Evolutionary conservation across 2,888 invertebrate species (phyloP).

Genomic region (Microchrysa polita): DNA sequence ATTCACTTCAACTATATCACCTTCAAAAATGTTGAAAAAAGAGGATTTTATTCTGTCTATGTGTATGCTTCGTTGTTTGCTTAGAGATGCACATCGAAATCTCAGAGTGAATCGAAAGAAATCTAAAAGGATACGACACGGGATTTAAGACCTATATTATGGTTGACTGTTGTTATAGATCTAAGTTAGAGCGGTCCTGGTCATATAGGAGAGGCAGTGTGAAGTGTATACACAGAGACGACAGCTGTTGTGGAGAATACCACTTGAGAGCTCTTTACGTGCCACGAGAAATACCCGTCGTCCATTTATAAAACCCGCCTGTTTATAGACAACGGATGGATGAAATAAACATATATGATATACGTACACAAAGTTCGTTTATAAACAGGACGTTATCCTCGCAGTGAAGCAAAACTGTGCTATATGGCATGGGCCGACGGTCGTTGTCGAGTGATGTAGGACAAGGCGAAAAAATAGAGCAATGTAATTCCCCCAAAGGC

Average conservation of each 20-base stretch:
- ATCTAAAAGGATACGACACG: not conserved
- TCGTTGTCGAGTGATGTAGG: conserved; percentile 16
- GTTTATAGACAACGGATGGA: no score
- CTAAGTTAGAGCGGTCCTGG: no score
- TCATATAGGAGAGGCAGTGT: no score
- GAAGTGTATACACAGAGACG: no score
- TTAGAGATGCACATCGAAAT: no score
- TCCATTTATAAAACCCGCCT: no score
- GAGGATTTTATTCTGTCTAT: conserved; percentile 11
- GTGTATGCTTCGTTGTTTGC: no score
- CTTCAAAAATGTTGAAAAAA: conserved; percentile 8
- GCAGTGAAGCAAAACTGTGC: not conserved
- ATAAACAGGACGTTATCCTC: conserved; percentile 34
- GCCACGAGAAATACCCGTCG: not conserved
- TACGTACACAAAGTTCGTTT: conserved; percentile 29
- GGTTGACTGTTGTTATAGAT: not conserved
- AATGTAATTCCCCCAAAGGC: conserved; percentile 43
- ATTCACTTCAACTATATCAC: conserved; percentile 35
- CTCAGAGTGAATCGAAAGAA: not conserved
- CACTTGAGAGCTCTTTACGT: not conserved
- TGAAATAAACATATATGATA: conserved; percentile 4
- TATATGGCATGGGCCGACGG: no score
- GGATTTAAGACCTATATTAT: no score
- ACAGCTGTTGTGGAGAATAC: not conserved
- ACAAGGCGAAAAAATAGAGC: conserved; percentile 36